Conservation (phyloP, 2,113 vertebrate genomes). For the Mesembrinibis cayennensis region DNA sequence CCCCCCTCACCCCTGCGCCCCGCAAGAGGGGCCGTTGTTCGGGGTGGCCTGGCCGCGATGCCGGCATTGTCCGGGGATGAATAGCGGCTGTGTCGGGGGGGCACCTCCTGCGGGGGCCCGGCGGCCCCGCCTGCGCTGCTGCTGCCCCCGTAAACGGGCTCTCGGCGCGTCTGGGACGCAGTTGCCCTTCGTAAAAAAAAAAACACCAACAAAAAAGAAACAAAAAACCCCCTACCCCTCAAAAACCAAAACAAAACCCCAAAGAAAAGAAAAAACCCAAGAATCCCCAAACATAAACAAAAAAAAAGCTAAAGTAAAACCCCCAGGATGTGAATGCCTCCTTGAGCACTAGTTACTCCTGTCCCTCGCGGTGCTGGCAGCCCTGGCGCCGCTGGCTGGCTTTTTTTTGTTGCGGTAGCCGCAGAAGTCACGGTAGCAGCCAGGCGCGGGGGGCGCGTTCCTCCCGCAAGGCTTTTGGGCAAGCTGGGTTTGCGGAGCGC, state of each 20-base stretch:
- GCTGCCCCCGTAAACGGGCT: background rate
- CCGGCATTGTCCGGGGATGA: constrained; percentile 18
- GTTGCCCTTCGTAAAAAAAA: background rate
- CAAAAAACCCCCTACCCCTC: no score
- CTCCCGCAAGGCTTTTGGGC: background rate
- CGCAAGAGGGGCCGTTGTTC: background rate
- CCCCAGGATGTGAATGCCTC: background rate
- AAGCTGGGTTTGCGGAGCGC: background rate
- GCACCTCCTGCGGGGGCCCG: background rate
- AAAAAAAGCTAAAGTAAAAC: background rate
- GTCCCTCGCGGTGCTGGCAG: background rate
- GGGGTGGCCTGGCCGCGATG: background rate
- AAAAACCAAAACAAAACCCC: background rate
- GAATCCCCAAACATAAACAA: no score
- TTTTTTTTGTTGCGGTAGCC: background rate
- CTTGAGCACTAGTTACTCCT: background rate
- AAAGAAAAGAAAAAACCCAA: no score
- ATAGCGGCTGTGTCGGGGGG: background rate
- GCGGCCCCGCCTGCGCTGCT: background rate
- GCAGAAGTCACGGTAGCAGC: background rate
- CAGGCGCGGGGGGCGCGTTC: background rate
- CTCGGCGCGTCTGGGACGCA: background rate
- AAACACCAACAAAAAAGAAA: background rate
- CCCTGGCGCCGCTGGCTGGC: background rate
- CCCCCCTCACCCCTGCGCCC: background rate